A percentile compares a stretch with the other conserved stretches of the same genome.
These are phyloP conservation scores for Meriones psammophilus DNA, from an alignment of 2,797 vertebrate species.

Conservation along the genomic window DNA sequence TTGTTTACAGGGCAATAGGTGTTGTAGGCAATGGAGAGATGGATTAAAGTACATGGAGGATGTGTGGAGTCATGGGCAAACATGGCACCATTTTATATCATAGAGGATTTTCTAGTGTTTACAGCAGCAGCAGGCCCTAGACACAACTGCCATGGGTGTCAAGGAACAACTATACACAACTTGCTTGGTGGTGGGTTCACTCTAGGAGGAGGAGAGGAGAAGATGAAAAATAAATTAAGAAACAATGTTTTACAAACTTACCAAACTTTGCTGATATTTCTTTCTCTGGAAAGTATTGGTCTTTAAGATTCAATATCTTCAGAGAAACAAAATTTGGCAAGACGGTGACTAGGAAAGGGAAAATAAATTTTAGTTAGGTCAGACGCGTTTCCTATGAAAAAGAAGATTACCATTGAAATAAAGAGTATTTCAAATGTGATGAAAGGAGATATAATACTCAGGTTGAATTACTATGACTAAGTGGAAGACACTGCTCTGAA, in stretches of 20 bases:
- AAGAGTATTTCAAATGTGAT: constrained; percentile 7
- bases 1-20: too few relatives aligned
- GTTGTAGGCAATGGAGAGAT: neutral
- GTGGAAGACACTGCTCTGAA: constrained; percentile 42
- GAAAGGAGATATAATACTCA: constrained; percentile 25
- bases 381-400: neutral
- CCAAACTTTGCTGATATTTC: constrained; percentile 76
- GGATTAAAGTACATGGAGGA: neutral
- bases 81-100: neutral
- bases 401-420: constrained; percentile 1
- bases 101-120: neutral
- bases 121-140: neutral
- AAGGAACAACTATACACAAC: neutral
- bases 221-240: neutral
- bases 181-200: neutral
- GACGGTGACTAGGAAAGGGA: constrained; percentile 68
- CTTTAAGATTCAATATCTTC: constrained; percentile 69
- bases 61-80: neutral
- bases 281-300: constrained; percentile 48
- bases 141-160: neutral
- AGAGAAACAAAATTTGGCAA: constrained; percentile 77
- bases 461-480: neutral
- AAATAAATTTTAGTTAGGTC: constrained; percentile 60
- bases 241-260: constrained; percentile 70
- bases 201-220: too few relatives aligned